Evolutionary conservation across 1,140 invertebrate species (phyloP).

Genomic region (Bombus balteatus): DNA sequence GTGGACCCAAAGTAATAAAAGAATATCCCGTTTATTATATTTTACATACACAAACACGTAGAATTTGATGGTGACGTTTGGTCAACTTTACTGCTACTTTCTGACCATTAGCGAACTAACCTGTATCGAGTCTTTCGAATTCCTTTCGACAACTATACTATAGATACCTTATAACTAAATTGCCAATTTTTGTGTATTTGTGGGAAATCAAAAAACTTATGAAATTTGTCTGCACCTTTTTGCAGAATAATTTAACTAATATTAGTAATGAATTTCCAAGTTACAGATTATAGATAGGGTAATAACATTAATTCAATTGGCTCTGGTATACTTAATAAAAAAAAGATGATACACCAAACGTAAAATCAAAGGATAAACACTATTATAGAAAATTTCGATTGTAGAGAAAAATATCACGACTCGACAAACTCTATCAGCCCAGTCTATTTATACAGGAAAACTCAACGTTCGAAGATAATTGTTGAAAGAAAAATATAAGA

Average conservation of each 20-base stretch:
- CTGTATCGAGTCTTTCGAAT: neutral
- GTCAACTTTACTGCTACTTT: neutral
- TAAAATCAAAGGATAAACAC: neutral
- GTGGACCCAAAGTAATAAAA: neutral
- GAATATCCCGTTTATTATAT: neutral
- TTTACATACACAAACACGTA: neutral
- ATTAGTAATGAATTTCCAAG: neutral
- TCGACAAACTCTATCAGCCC: neutral
- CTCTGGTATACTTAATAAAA: too few relatives aligned
- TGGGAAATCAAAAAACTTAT: too few relatives aligned
- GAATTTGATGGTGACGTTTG: neutral
- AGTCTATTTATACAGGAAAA: neutral
- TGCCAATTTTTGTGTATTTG: neutral
- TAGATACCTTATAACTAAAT: neutral
- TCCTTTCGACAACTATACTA: neutral
- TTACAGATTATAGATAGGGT: neutral
- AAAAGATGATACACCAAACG: neutral
- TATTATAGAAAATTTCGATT: neutral
- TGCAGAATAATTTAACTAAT: neutral
- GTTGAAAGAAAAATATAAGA: neutral
- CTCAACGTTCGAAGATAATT: neutral
- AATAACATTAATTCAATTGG: neutral
- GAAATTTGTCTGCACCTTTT: neutral
- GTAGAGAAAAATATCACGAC: neutral
- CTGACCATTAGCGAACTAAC: neutral